These are phyloP conservation scores for Chrysotoxum bicinctum DNA, from an alignment of 2,888 invertebrate genomes.

Conservation along the genomic window DNA sequence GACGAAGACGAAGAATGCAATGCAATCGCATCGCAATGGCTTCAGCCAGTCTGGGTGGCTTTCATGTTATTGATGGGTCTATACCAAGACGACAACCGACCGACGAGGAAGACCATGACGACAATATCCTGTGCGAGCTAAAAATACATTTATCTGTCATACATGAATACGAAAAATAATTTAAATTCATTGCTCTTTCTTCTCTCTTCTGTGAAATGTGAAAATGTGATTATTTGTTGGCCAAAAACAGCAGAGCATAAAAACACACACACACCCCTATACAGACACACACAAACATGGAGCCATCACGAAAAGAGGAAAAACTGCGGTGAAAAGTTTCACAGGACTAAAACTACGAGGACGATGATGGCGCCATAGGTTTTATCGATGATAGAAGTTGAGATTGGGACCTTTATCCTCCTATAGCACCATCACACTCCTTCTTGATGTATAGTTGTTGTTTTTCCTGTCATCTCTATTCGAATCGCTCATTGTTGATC, in stretches of 20 bases:
- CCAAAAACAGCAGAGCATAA: slow-evolving; percentile 45
- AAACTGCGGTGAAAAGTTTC: slow-evolving; percentile 49
- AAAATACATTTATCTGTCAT: slow-evolving; percentile 52
- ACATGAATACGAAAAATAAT: slow-evolving; percentile 50
- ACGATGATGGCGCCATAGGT: slow-evolving; percentile 55
- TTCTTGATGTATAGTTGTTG: not conserved
- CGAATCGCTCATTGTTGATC: slow-evolving; percentile 59
- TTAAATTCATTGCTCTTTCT: slow-evolving; percentile 41
- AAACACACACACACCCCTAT: not conserved
- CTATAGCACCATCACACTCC: not conserved
- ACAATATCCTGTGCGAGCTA: slow-evolving; percentile 61
- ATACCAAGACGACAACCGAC: slow-evolving; percentile 27
- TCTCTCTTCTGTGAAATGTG: slow-evolving; percentile 38
- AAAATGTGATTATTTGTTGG: slow-evolving; percentile 63
- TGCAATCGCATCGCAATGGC: slow-evolving; percentile 44
- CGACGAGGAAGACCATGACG: slow-evolving; percentile 31
- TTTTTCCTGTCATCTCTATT: slow-evolving; percentile 21
- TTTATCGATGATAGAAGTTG: slow-evolving; percentile 47
- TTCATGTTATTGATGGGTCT: slow-evolving; percentile 64
- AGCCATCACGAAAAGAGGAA: not conserved
- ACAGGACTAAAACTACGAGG: slow-evolving; percentile 18
- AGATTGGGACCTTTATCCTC: slow-evolving; percentile 8
- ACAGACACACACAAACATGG: not conserved
- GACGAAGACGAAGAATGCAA: slow-evolving; percentile 10
- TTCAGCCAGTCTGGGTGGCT: slow-evolving; percentile 64